Evolutionary conservation across 2,797 vertebrate species (phyloP), one percentile per base, ranked within the genome.

Genomic region (Alauda arvensis): DNA sequence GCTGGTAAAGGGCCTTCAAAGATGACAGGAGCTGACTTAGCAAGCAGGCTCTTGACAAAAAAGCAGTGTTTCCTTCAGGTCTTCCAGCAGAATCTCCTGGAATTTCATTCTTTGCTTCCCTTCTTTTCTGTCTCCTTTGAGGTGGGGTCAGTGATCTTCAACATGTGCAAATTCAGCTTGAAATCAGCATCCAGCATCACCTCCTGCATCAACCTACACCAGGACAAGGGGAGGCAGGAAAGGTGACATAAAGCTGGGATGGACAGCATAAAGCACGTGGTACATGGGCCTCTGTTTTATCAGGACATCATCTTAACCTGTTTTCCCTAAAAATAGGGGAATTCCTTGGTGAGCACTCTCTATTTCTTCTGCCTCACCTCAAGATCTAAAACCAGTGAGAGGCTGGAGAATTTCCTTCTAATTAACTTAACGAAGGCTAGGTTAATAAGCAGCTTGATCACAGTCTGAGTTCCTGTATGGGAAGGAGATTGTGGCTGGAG

Each of bases 401-500:
- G 37, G 55, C 71, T 87, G 62, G 68, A 90, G 67, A 89, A 75
- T 79, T 71, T 80, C 45, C 28, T 43, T 82, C 57, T 86, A 71
- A 93, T 95, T 91, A 84, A 49, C 59, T 92, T 90, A 82, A 81
- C 74, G 90, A 91, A 87, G 75, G 56, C n/a, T 34, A 71, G 83
- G 68, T 87, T 93, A 94, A 92, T 90, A 90, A 74, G 62, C 75
- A 87, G 59, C 76, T 95, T 92, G 94, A 93, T 94, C 77, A 29
- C 26, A 84, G 71, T 20, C 81, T 43, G 71, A 49, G 39, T 84
- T 87, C 69, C 45, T 87, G 0, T 80, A 60, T 18, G 75, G 83
- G 39, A 82, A 84, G 57, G 78, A 76, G 87, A 87, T 92, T 91
- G 77, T 84, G 89, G 81, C 65, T 91, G 49, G 80, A 19, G 40